Conservation (phyloP, 1,140 invertebrate species). For the Lethrus apterus region DNA sequence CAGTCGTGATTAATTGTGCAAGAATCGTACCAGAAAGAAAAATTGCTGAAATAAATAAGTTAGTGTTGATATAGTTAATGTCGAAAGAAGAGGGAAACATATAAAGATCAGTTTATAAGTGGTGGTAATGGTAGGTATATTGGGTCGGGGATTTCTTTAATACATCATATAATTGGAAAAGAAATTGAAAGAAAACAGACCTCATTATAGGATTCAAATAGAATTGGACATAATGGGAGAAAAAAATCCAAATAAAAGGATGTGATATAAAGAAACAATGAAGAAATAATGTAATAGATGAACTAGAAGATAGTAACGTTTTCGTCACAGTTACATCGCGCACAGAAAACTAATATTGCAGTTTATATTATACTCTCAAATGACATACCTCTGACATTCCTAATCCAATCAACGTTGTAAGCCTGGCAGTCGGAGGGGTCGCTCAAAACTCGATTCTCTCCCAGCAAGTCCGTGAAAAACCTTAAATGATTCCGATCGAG, state of each 20-base stretch:
- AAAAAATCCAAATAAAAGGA: background rate
- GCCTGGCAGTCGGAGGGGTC: slow-evolving; percentile 67
- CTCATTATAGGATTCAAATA: background rate
- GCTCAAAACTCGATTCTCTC: slow-evolving; percentile 61
- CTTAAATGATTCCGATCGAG: slow-evolving; percentile 53
- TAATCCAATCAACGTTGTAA: slow-evolving; percentile 90
- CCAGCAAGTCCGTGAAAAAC: slow-evolving; percentile 69
- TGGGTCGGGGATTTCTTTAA: no score
- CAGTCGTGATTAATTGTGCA: no score
- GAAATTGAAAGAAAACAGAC: no score
- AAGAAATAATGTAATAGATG: background rate
- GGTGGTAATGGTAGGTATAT: no score
- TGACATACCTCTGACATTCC: slow-evolving; percentile 75
- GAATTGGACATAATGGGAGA: background rate
- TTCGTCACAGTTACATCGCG: background rate
- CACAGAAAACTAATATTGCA: slow-evolving; percentile 3
- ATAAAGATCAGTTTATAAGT: no score
- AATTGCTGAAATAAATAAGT: no score
- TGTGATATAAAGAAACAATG: background rate
- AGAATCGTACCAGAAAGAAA: no score
- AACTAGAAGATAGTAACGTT: background rate
- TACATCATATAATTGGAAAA: no score
- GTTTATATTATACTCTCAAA: background rate
- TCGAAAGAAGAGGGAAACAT: no score
- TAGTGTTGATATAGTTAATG: no score